Conservation (phyloP, 1,140 invertebrate species). For the Pogonus chalceus region DNA sequence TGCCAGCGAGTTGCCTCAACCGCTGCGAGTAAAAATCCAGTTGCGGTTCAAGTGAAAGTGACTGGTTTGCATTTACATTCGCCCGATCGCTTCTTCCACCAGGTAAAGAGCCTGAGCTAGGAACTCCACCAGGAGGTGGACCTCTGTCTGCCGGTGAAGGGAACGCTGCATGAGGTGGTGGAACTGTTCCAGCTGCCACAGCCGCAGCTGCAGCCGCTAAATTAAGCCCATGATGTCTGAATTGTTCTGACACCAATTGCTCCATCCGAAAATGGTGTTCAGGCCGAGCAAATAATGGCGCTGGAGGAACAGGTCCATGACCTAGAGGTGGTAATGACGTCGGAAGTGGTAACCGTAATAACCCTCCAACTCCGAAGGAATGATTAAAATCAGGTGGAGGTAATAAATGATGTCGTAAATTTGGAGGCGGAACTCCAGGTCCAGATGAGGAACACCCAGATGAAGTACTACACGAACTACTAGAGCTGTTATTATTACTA, state of each 20-base stretch:
- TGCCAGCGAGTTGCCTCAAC: slow-evolving; percentile 90
- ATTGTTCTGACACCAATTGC: slow-evolving; percentile 68
- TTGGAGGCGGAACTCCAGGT: slow-evolving; percentile 46
- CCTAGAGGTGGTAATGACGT: slow-evolving; percentile 45
- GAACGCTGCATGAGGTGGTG: slow-evolving; percentile 46
- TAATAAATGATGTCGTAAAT: slow-evolving; percentile 49
- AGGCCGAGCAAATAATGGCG: slow-evolving; percentile 57
- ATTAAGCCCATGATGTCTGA: slow-evolving; percentile 59
- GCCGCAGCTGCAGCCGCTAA: slow-evolving; percentile 55
- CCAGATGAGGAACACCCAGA: slow-evolving; percentile 46
- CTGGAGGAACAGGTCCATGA: slow-evolving; percentile 50
- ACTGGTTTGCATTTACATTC: too few relatives aligned
- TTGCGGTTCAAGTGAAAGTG: slow-evolving; percentile 66
- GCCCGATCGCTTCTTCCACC: too few relatives aligned
- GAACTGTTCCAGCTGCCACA: slow-evolving; percentile 39
- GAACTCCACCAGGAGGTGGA: slow-evolving; percentile 33
- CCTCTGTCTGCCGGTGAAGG: slow-evolving; percentile 48
- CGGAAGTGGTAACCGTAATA: slow-evolving; percentile 54
- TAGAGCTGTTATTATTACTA: slow-evolving; percentile 40
- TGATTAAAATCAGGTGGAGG: slow-evolving; percentile 55
- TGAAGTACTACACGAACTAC: slow-evolving; percentile 44
- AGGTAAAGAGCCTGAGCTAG: slow-evolving; percentile 20
- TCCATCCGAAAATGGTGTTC: slow-evolving; percentile 72
- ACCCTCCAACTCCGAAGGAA: slow-evolving; percentile 54
- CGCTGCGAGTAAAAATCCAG: slow-evolving; percentile 98